These are phyloP conservation scores for Poicephalus gulielmi DNA, from an alignment of 2,113 vertebrate genomes.

Conservation along the genomic window DNA sequence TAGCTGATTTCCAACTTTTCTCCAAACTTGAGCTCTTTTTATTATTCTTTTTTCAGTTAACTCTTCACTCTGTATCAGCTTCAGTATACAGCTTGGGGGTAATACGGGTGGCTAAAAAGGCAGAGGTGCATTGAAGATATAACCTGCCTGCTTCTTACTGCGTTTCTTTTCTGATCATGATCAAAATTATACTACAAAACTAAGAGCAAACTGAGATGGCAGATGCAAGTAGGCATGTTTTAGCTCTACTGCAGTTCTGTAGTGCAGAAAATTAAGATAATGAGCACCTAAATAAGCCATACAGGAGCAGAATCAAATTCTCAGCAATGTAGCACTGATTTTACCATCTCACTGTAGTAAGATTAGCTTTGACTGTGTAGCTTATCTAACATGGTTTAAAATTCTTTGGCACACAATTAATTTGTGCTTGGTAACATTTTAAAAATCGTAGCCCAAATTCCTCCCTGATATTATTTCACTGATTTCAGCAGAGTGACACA, in stretches of 20 bases:
- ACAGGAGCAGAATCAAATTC: conserved; percentile 11
- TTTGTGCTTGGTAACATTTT: not conserved
- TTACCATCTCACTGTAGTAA: not conserved
- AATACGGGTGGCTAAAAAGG: not conserved
- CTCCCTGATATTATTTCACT: not conserved
- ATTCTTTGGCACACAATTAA: conserved; percentile 14
- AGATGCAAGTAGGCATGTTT: not conserved
- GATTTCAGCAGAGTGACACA: not conserved
- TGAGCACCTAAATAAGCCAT: not conserved
- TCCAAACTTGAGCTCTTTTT: not conserved
- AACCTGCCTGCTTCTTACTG: not conserved
- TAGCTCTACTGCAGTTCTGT: conserved; percentile 5
- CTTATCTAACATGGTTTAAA: conserved; percentile 3
- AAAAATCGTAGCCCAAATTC: not conserved
- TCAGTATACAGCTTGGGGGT: not conserved
- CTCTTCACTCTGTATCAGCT: not conserved
- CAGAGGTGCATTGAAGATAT: not conserved
- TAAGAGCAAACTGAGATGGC: conserved; percentile 2
- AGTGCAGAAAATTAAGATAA: not conserved
- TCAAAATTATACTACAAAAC: conserved; percentile 7
- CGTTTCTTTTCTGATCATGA: conserved; percentile 1
- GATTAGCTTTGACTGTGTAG: conserved; percentile 10
- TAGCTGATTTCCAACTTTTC: not conserved
- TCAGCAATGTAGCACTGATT: not conserved
- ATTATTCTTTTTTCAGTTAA: not conserved